phyloP scores from a whole-genome alignment of 2,113 vertebrate genomes.

The Planiliza haematocheilus region DNA sequence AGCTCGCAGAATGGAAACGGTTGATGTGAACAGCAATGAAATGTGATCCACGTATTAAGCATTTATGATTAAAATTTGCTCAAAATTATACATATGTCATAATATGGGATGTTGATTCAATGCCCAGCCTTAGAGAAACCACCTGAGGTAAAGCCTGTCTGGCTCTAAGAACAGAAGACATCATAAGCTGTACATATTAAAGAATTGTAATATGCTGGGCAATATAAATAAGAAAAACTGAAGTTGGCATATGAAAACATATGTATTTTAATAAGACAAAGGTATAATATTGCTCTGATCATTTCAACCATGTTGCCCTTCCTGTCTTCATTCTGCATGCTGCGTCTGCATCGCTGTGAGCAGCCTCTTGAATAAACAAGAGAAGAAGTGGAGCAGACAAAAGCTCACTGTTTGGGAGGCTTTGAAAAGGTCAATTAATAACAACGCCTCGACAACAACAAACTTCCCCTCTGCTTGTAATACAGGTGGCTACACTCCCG shows the following conservation, averaged over 20 bases:
- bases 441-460: slow-evolving; percentile 68
- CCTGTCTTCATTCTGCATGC: slow-evolving; percentile 55
- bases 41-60: neutral
- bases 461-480: slow-evolving; percentile 60
- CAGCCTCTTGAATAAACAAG: slow-evolving; percentile 54
- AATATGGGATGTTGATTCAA: slow-evolving; percentile 10
- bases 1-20: neutral
- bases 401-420: slow-evolving; percentile 45
- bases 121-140: too few relatives aligned
- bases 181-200: too few relatives aligned
- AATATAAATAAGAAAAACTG: too few relatives aligned
- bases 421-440: slow-evolving; percentile 78
- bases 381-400: slow-evolving; percentile 47
- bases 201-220: neutral
- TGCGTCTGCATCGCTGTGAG: slow-evolving; percentile 30
- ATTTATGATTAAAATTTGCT: neutral
- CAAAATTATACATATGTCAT: neutral
- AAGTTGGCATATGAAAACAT: neutral
- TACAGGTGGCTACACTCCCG: slow-evolving; percentile 57
- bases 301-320: neutral
- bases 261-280: neutral
- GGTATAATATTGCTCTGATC: neutral
- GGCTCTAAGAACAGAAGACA: too few relatives aligned
- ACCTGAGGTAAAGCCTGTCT: too few relatives aligned
- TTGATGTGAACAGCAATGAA: neutral